Percentiles rank a stretch among this genome's conserved stretches.
These are phyloP conservation scores for Neuroterus valhalla DNA, from an alignment of 1,140 invertebrate genomes.

Conservation along the genomic window DNA sequence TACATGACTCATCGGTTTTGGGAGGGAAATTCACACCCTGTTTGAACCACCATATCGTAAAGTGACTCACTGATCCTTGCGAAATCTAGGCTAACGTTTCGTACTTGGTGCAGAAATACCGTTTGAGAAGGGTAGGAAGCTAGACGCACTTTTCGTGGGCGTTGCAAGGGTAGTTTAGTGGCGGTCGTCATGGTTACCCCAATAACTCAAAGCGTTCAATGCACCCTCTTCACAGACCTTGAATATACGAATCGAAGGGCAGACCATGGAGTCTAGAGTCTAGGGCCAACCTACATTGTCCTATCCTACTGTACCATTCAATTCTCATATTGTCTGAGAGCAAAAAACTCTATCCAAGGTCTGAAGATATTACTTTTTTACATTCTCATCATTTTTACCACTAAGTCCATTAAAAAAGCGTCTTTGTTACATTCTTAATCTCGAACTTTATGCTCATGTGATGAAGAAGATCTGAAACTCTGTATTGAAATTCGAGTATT, in stretches of 20 bases:
- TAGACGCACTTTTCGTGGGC: conserved; percentile 58
- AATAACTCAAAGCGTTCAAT: conserved; percentile 66
- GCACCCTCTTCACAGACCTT: conserved; percentile 72
- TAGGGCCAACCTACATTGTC: not conserved
- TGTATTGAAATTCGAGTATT: too few relatives aligned
- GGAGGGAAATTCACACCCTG: conserved; percentile 1
- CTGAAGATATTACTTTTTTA: not conserved
- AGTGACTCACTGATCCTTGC: conserved; percentile 29
- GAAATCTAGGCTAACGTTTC: conserved; percentile 40
- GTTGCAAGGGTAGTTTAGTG: conserved; percentile 74
- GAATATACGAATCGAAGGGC: conserved; percentile 73
- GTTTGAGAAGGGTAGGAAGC: conserved; percentile 53
- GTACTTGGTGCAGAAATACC: conserved; percentile 51
- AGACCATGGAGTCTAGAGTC: conserved; percentile 47
- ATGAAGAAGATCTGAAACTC: too few relatives aligned
- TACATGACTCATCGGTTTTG: too few relatives aligned
- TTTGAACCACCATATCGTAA: conserved; percentile 2
- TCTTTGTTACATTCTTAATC: too few relatives aligned
- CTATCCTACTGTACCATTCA: not conserved
- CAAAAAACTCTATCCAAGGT: not conserved
- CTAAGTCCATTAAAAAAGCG: not conserved
- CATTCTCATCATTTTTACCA: not conserved
- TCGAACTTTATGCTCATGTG: too few relatives aligned
- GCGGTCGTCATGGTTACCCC: conserved; percentile 74
- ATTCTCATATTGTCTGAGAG: not conserved